Evolutionary conservation across 2,113 vertebrate genomes (phyloP).

Genomic region (Gnathonemus echidnorhynchus): DNA sequence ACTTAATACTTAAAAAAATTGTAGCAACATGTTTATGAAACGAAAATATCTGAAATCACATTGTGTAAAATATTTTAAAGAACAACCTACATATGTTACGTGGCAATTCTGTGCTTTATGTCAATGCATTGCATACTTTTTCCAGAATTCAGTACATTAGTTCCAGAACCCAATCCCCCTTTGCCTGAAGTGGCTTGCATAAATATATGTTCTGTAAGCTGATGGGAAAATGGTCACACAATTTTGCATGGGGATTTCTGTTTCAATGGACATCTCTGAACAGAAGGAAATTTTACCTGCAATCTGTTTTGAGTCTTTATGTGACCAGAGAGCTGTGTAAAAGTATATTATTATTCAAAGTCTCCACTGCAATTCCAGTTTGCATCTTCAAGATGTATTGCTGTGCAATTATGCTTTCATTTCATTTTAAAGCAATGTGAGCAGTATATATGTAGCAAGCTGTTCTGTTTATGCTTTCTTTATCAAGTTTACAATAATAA

Average conservation of each 20-base stretch:
- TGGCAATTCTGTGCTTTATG: background rate
- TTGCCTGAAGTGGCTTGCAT: constrained; percentile 1
- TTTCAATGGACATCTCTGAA: constrained; percentile 9
- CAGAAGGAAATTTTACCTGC: constrained; percentile 1
- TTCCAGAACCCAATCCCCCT: background rate
- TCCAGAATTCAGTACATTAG: constrained; percentile 5
- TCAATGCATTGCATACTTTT: background rate
- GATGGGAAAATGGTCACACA: background rate
- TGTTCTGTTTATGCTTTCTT: background rate
- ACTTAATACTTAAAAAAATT: background rate
- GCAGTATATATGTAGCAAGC: background rate
- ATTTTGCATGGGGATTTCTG: background rate
- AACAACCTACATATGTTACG: background rate
- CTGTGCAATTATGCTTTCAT: background rate
- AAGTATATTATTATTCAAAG: constrained; percentile 12
- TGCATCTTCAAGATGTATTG: background rate
- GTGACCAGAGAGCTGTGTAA: background rate
- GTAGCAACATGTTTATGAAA: background rate
- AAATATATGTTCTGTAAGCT: background rate
- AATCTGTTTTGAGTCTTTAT: background rate
- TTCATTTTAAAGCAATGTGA: background rate
- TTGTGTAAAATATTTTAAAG: background rate
- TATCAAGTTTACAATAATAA: background rate
- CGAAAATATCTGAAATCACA: background rate
- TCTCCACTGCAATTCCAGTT: background rate